Evolutionary conservation across 2,113 vertebrate genomes (phyloP).

Genomic region (Lanius ludovicianus): DNA sequence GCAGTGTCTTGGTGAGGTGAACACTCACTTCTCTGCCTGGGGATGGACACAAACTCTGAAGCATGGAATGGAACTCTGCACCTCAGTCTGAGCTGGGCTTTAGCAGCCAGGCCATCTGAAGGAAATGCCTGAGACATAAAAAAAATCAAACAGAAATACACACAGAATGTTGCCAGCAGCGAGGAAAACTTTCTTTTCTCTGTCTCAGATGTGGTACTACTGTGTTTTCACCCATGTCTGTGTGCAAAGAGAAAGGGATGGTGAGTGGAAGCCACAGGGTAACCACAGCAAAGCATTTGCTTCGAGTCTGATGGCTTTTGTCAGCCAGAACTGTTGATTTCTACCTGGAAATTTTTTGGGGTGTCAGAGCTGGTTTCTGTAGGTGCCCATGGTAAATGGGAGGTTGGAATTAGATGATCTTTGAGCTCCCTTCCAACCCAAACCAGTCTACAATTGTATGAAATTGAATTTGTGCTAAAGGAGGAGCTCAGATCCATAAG

Average conservation of each 20-base stretch:
- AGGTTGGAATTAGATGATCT: not conserved
- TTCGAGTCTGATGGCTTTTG: rapidly evolving
- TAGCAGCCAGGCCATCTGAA: not conserved
- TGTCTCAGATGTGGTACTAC: not conserved
- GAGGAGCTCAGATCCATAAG: not conserved
- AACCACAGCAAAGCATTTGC: not conserved
- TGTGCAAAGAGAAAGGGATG: not conserved
- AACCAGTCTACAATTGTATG: not conserved
- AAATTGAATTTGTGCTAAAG: not conserved
- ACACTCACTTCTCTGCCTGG: not conserved
- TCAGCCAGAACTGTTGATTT: not conserved
- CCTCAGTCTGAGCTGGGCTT: not conserved
- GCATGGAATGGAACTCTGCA: not conserved
- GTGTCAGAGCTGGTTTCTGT: not conserved
- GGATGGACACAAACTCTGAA: not conserved
- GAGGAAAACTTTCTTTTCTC: not conserved
- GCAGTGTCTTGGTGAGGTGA: not conserved
- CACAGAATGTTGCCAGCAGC: not conserved
- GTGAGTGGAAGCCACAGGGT: not conserved
- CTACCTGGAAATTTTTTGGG: rapidly evolving
- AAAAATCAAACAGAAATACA: not conserved
- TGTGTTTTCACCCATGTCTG: not conserved
- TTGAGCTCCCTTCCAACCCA: not conserved
- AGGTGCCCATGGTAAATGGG: not conserved
- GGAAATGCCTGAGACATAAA: not conserved